phyloP scores from a whole-genome alignment of 1,140 invertebrate species.

The Zophobas morio region DNA sequence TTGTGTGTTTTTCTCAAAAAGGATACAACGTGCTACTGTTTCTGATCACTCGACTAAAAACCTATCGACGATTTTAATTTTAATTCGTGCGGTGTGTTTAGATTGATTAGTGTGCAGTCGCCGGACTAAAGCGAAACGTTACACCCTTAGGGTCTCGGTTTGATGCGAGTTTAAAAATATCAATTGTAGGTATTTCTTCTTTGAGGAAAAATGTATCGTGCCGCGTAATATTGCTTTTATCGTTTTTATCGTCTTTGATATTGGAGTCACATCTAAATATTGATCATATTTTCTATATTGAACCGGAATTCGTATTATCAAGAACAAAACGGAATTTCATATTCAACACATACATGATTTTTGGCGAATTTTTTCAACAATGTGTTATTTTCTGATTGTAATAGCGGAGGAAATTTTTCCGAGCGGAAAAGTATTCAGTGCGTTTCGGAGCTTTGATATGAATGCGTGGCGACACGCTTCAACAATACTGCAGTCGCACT shows the following conservation, averaged over 20 bases:
- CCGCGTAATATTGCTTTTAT: conserved; percentile 40
- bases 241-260: conserved; percentile 43
- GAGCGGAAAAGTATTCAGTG: conserved; percentile 48
- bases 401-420: conserved; percentile 41
- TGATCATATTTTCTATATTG: conserved; percentile 45
- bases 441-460: conserved; percentile 44
- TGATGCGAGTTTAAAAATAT: conserved; percentile 24
- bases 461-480: conserved; percentile 38
- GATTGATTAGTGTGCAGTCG: no score
- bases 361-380: conserved; percentile 43
- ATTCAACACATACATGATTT: conserved; percentile 42
- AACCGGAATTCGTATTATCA: conserved; percentile 45
- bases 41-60: no score
- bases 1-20: no score
- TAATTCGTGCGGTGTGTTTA: no score
- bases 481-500: conserved; percentile 36
- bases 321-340: conserved; percentile 41
- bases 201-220: conserved; percentile 38
- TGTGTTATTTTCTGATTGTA: conserved; percentile 47
- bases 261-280: conserved; percentile 45
- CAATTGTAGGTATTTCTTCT: conserved; percentile 43
- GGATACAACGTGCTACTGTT: no score
- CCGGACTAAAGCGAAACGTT: no score
- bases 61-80: no score
- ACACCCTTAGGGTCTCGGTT: neutral